A percentile compares a stretch with the other conserved stretches of the same genome.
phyloP scores from a whole-genome alignment of 2,113 vertebrate species.

The Strix uralensis region DNA sequence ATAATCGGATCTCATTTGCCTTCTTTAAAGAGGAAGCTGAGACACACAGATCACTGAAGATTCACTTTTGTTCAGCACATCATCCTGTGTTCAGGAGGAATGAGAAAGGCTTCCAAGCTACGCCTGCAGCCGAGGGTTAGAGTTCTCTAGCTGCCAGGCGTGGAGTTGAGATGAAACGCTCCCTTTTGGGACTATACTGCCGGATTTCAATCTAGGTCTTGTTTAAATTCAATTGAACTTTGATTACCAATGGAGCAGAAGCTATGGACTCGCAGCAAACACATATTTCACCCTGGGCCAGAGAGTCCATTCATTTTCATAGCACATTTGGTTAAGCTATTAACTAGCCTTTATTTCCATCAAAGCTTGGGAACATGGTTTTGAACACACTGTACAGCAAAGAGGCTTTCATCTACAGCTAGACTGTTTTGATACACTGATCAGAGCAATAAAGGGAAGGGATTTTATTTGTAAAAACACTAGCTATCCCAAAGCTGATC shows the following conservation, averaged over 20 bases:
- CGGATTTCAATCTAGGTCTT: neutral
- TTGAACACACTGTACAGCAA: neutral
- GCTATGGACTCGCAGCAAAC: neutral
- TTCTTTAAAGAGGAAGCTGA: neutral
- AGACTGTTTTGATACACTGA: neutral
- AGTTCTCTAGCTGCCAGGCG: neutral
- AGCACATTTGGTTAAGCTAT: neutral
- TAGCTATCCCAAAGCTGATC: neutral
- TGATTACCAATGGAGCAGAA: neutral
- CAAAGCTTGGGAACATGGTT: neutral
- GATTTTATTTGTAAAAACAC: neutral
- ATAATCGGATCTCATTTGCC: accelerated
- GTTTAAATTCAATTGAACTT: conserved; percentile 3
- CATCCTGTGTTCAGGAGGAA: neutral
- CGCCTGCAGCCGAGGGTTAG: neutral
- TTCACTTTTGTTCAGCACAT: neutral
- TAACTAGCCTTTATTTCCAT: neutral
- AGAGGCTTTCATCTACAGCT: neutral
- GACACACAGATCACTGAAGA: accelerated
- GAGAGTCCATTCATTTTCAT: neutral
- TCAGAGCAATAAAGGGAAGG: neutral
- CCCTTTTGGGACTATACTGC: neutral
- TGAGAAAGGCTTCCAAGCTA: neutral
- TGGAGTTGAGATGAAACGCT: neutral
- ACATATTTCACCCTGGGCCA: neutral